Evolutionary conservation across 2,888 invertebrate species (phyloP).

Genomic region (Dolomedes plantarius): DNA sequence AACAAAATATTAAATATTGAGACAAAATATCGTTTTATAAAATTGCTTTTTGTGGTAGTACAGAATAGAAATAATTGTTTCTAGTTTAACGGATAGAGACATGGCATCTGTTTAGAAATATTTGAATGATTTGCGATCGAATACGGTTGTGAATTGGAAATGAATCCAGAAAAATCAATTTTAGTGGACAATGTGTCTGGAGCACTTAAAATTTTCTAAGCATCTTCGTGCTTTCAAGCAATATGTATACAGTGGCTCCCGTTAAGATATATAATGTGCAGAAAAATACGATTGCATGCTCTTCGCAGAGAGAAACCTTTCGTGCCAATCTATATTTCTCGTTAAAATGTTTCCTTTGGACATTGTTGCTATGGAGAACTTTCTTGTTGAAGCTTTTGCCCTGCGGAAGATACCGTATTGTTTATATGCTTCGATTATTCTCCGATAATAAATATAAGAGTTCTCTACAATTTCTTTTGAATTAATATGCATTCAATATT

Average conservation of each 20-base stretch:
- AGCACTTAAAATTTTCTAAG: not conserved
- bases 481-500: not conserved
- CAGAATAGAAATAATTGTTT: too few species aligned
- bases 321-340: conserved; percentile 12
- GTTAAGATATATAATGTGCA: not conserved
- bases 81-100: too few species aligned
- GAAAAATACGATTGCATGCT: not conserved
- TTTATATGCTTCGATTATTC: not conserved
- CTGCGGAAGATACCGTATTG: not conserved
- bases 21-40: too few species aligned
- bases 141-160: too few species aligned
- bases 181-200: too few species aligned
- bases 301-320: not conserved
- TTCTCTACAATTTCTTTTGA: not conserved
- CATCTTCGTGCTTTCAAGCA: not conserved
- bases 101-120: too few species aligned
- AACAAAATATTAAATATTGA: too few species aligned
- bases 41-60: too few species aligned
- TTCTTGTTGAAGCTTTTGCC: not conserved
- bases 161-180: too few species aligned
- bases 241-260: not conserved
- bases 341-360: conserved; percentile 10
- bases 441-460: not conserved
- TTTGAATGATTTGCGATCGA: too few species aligned
- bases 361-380: conserved; percentile 14